Conservation (phyloP, 2,888 invertebrate genomes). For the Xylocampa areola region DNA sequence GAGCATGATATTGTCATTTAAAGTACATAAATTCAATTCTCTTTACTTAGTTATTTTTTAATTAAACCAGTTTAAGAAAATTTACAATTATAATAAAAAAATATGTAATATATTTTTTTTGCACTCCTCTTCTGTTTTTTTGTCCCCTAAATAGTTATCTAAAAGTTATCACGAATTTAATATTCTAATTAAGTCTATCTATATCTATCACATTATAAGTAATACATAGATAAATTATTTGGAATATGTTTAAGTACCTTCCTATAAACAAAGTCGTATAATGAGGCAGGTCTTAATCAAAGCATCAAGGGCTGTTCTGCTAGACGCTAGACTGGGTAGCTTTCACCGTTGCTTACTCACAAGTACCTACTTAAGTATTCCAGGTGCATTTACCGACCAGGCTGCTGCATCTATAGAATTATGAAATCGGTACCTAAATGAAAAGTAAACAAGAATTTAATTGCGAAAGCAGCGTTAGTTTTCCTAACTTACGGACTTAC, state of each 20-base stretch:
- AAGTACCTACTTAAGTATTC: slow-evolving; percentile 52
- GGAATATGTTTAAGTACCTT: slow-evolving; percentile 4
- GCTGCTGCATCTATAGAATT: slow-evolving; percentile 39
- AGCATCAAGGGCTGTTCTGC: slow-evolving; percentile 47
- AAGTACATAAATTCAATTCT: too few relatives aligned
- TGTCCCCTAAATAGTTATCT: too few relatives aligned
- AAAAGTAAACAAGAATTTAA: slow-evolving; percentile 10
- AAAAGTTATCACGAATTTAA: too few relatives aligned
- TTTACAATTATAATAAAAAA: too few relatives aligned
- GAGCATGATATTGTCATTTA: too few relatives aligned
- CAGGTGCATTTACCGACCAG: slow-evolving; percentile 45
- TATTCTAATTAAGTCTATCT: too few relatives aligned
- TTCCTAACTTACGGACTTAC: slow-evolving; percentile 1
- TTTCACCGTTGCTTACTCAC: slow-evolving; percentile 54
- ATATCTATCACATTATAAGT: too few relatives aligned
- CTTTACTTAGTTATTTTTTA: too few relatives aligned
- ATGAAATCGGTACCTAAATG: slow-evolving; percentile 12
- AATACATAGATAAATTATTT: neutral
- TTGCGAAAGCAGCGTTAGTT: slow-evolving; percentile 4
- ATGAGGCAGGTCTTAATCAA: slow-evolving; percentile 56
- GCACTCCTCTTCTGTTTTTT: too few relatives aligned
- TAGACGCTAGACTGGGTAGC: slow-evolving; percentile 58
- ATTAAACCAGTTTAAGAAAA: too few relatives aligned
- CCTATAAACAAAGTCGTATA: slow-evolving; percentile 29
- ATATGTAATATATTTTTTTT: too few relatives aligned